Conservation (phyloP, 2,797 vertebrate genomes). For the Manis pentadactyla region DNA sequence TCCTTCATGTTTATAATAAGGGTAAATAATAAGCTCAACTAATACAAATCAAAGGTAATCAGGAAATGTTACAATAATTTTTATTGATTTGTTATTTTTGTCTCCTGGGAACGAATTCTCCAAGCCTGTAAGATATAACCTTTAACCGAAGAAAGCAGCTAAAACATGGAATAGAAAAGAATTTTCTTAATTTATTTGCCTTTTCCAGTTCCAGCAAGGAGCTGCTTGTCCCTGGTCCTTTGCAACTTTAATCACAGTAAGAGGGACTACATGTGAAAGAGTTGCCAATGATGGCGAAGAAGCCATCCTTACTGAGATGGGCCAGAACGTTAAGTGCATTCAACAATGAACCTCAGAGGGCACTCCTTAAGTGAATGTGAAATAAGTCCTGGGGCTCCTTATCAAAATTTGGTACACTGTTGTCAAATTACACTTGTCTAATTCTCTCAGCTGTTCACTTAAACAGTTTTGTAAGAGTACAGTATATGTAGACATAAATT, state of each 20-base stretch:
- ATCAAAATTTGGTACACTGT: background rate
- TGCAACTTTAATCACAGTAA: background rate
- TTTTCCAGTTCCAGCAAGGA: background rate
- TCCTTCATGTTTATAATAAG: background rate
- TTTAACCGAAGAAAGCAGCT: background rate
- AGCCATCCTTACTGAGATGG: background rate
- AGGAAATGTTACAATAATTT: background rate
- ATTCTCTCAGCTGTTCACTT: background rate
- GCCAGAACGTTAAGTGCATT: background rate
- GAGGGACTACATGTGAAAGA: background rate
- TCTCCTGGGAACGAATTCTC: background rate
- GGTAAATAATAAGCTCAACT: background rate
- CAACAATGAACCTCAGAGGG: background rate
- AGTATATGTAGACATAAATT: background rate
- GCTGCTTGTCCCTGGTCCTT: background rate
- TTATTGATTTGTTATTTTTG: background rate
- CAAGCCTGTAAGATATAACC: background rate
- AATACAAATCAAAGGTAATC: background rate
- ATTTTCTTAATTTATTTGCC: background rate
- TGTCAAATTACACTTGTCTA: background rate
- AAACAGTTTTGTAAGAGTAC: background rate
- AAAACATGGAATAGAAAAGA: background rate
- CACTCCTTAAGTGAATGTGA: background rate
- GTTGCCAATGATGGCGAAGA: background rate
- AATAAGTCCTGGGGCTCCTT: background rate